Evolutionary conservation across 1,140 invertebrate genomes (phyloP), one percentile per base, ranked within the genome.

Genomic region (Akabosia matsudoensis): DNA sequence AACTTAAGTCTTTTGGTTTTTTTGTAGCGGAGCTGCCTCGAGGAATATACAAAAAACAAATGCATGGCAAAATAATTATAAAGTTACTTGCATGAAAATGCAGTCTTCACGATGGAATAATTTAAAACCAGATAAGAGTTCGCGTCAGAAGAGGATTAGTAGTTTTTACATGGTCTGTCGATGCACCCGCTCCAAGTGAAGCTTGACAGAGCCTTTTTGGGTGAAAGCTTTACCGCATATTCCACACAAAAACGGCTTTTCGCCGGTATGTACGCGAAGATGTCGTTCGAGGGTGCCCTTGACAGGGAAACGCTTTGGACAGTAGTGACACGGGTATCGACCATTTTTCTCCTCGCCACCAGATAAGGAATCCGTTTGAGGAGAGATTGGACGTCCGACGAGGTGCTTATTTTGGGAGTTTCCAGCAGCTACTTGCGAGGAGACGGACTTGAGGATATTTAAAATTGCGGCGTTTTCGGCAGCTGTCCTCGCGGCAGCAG

Each of bases 121-220:
- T n/a, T 52, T 52, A 14, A 52, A 52, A 52, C n/a, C 13, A 52
- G n/a, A 14, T 52, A 52, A n/a, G n/a, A n/a, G n/a, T 72, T 72
- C 4, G 31, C 3, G 16, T 72, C 1, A 10, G 33, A 26, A 34
- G 13, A 45, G n/a, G 7, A 28, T 34, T 10, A 72, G n/a, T 67
- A 16, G n/a, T 24, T 28, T 67, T 67, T 28, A 31, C 61, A 67
- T 31, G 61, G 61, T 31, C 7, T 67, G 28, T 67, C 37, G 13
- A 22, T 72, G 70, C 34, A 72, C 70, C 4, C 70, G 70, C 28
- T 72, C 33, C 13, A 34, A 22, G 24, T 72, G 70, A 4, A 72
- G 37, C 24, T 72, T 72, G 16, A 72, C 70, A 24, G 33, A 37
- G 4, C 70, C 70, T 45, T 72, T 72, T 37, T 72, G 70, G 22